Percentiles rank a stretch among this genome's conserved stretches.
Evolutionary conservation across 1,140 invertebrate species (phyloP).

Genomic region (Portunus trituberculatus): DNA sequence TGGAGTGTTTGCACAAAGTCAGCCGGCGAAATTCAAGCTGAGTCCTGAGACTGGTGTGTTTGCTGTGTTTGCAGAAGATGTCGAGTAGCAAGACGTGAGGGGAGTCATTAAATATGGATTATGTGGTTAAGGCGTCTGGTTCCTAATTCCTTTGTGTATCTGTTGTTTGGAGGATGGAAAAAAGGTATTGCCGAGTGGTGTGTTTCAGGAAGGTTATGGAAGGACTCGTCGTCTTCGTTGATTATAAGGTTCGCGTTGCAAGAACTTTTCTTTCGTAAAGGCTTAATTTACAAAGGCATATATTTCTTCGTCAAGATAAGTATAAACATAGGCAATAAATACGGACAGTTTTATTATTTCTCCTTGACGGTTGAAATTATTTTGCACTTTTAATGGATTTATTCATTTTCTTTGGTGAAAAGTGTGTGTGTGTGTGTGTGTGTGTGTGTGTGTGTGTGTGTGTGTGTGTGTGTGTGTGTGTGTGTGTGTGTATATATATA

Average conservation of each 20-base stretch:
- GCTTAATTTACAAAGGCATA: background rate
- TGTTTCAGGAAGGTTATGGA: background rate
- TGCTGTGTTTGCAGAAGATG: background rate
- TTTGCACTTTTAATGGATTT: no score
- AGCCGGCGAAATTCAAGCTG: background rate
- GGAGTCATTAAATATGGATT: slow-evolving; percentile 14
- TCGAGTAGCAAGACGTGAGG: background rate
- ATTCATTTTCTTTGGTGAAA: no score
- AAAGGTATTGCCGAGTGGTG: background rate
- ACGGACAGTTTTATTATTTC: background rate
- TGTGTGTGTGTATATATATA: slow-evolving; percentile 32
- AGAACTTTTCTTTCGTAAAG: background rate
- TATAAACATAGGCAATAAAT: background rate
- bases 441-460: background rate
- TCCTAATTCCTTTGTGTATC: background rate
- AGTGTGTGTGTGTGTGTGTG: background rate
- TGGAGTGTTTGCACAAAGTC: slow-evolving; percentile 21
- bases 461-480: background rate
- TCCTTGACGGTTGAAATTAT: background rate
- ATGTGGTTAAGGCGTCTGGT: background rate
- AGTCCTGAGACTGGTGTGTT: background rate
- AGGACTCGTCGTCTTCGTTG: background rate
- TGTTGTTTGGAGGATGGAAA: background rate
- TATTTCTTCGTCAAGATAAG: no score
- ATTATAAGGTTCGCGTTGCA: background rate